Evolutionary conservation across 2,888 invertebrate species (phyloP).

Genomic region (Ypsolopha sequella): DNA sequence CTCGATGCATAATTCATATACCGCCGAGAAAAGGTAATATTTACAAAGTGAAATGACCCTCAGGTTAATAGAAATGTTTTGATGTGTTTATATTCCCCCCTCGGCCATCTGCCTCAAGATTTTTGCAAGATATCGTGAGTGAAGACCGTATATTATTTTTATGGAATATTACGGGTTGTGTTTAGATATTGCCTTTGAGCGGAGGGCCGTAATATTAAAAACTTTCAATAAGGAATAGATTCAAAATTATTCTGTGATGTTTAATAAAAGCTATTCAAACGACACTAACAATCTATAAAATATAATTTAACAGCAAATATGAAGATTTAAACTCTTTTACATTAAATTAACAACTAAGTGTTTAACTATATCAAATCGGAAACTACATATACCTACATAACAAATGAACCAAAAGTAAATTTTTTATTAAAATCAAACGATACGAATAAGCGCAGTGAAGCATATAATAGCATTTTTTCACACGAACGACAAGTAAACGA

Average conservation of each 20-base stretch:
- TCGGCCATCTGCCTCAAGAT: background rate
- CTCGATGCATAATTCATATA: constrained; percentile 38
- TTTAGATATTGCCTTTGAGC: background rate
- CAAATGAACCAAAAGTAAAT: background rate
- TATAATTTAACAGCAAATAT: too few relatives aligned
- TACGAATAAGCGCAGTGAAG: background rate
- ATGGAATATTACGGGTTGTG: constrained; percentile 1
- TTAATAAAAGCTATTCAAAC: too few relatives aligned
- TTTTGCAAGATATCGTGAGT: background rate
- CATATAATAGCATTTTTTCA: background rate
- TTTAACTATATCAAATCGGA: too few relatives aligned
- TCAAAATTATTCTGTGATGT: too few relatives aligned
- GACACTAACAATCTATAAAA: too few relatives aligned
- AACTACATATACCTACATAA: too few relatives aligned
- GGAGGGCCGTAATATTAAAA: background rate
- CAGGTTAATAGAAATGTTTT: constrained; percentile 49
- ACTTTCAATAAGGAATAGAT: background rate
- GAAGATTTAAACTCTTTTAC: too few relatives aligned
- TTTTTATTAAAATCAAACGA: background rate
- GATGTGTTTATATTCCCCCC: constrained; percentile 8
- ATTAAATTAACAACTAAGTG: too few relatives aligned
- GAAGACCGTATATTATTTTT: constrained; percentile 1
- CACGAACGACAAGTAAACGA: background rate
- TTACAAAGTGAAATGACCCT: constrained; percentile 41
- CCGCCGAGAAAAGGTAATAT: constrained; percentile 27